Evolutionary conservation across 2,888 invertebrate species (phyloP), one percentile per base, ranked within the genome.

Genomic region (Drosophila silvestris): DNA sequence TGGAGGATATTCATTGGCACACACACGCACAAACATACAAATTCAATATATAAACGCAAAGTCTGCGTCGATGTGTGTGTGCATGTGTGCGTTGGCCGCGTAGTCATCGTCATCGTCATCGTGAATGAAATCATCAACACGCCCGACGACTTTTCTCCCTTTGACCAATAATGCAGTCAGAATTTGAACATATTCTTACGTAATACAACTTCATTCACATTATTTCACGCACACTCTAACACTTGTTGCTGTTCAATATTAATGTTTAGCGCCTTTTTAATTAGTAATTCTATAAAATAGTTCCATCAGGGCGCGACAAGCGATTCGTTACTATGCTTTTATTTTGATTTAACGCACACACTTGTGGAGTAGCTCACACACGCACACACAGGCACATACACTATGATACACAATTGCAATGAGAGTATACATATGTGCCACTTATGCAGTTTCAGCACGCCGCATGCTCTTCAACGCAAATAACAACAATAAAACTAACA

Each of bases 301-400:
- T 92, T 90, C 92, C 92, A 93, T 93, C 91, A 93, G 93, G 92
- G 91, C 77, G 89, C 83, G 79, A 79, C 75, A 74, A 26, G 22
- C 53, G 58, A 33, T 47, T 62, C 51, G 52, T 53, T 57, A 64
- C 69, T 74, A 28, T 74, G 64, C 35, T 83, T 77, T 81, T 90
- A 89, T 90, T 85, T 85, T 90, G 89, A 90, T 89, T 85, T 88
- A 70, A 81, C 81, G 71, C 86, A 75, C 85, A 85, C 85, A 85
- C 85, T 85, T 85, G 85, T 85, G 91, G 85, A 90, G 85, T 81
- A 84, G 59, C 75, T 52, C 69, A 65, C 61, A 33, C 72, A 70
- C 41, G 63, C 28, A 53, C 60, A 74, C 56, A 50, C 9, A 14
- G 33, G 47, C 39, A 47, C 41, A 19, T 47, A 47, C 28, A 37